Conservation (phyloP, 2,113 vertebrate genomes). For the Alouatta palliata region DNA sequence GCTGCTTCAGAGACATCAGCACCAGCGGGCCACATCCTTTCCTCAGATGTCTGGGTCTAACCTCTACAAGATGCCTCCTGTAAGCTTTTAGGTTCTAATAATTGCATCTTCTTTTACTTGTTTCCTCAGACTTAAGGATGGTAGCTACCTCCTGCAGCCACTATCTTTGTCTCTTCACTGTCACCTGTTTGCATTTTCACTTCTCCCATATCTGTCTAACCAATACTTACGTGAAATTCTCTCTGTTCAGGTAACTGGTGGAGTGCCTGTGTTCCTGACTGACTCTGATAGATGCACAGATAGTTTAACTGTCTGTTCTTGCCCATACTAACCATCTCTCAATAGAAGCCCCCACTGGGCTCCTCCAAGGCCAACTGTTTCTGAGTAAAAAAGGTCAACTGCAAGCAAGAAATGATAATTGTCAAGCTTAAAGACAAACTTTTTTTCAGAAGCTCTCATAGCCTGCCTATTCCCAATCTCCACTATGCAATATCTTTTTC, state of each 20-base stretch:
- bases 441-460: not conserved
- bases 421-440: not conserved
- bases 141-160: not conserved
- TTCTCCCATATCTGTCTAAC: not conserved
- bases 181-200: not conserved
- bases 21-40: not conserved
- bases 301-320: not conserved
- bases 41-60: not conserved
- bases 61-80: not conserved
- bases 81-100: not conserved
- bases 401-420: not conserved
- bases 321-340: not conserved
- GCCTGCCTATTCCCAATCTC: slow-evolving; percentile 1
- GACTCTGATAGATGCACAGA: not conserved
- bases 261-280: not conserved
- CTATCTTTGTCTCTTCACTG: not conserved
- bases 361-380: not conserved
- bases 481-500: slow-evolving; percentile 48
- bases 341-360: not conserved
- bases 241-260: not conserved
- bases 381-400: not conserved
- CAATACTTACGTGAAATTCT: not conserved
- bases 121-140: not conserved
- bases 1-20: not conserved
- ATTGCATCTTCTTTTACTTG: not conserved